These are phyloP conservation scores for Lutra lutra DNA, from an alignment of 2,797 vertebrate species.

Conservation along the genomic window DNA sequence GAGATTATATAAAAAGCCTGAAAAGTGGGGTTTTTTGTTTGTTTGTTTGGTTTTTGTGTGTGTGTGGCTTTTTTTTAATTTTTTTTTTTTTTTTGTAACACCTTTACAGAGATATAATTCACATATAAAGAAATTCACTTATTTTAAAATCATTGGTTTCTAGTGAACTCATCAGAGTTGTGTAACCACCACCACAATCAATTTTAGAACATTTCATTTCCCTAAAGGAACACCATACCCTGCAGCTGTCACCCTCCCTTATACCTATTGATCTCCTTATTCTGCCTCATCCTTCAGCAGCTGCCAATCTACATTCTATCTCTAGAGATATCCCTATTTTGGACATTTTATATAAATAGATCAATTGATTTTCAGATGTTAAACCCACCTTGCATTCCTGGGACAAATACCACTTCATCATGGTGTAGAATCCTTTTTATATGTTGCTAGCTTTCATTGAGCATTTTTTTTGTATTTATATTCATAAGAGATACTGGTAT, in stretches of 20 bases:
- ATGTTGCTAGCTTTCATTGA: background rate
- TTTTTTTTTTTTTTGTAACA: background rate
- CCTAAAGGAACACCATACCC: background rate
- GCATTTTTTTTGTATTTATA: background rate
- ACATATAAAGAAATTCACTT: background rate
- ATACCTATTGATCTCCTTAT: background rate
- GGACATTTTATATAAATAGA: background rate
- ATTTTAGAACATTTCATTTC: background rate
- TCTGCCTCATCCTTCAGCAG: background rate
- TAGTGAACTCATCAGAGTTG: background rate
- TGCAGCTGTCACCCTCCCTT: background rate
- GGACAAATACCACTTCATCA: background rate
- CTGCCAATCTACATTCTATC: background rate
- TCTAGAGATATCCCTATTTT: background rate
- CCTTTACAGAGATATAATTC: background rate
- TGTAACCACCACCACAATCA: background rate
- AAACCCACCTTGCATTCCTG: background rate
- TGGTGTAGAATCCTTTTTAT: background rate
- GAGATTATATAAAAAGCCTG: background rate
- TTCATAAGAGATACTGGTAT: background rate
- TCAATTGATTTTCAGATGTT: constrained; percentile 3
- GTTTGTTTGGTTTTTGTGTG: too few species aligned
- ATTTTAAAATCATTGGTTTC: background rate
- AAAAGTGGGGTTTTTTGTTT: background rate
- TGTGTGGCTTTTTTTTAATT: too few species aligned